phyloP scores from a whole-genome alignment of 64 coral and sea anemone species.

The Acropora yongei region DNA sequence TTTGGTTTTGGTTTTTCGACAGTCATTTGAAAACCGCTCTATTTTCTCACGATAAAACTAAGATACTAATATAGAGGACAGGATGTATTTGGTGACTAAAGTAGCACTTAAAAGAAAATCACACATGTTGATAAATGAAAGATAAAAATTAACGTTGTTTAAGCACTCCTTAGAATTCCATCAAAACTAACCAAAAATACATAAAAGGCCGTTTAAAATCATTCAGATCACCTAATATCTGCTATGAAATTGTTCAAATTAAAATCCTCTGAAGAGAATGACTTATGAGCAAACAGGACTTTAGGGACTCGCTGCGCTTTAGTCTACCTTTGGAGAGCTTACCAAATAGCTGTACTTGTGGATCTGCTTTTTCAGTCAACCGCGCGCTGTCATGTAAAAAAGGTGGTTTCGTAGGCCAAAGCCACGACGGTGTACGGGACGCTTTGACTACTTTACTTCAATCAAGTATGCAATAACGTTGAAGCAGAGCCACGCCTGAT shows the following conservation, averaged over 20 bases:
- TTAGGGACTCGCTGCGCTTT: constrained; percentile 19
- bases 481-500: constrained; percentile 26
- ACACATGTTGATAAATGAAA: too few relatives aligned
- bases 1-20: too few relatives aligned
- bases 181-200: too few relatives aligned
- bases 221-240: not conserved
- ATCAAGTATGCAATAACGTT: constrained; percentile 45
- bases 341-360: constrained; percentile 37
- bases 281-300: constrained; percentile 20
- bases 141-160: too few relatives aligned
- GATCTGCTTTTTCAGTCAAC: constrained; percentile 25
- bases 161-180: too few relatives aligned
- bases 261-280: too few relatives aligned
- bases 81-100: too few relatives aligned
- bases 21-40: too few relatives aligned
- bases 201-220: too few relatives aligned
- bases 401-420: constrained; percentile 23
- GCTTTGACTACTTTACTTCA: constrained; percentile 14
- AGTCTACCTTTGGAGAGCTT: not conserved
- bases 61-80: too few relatives aligned
- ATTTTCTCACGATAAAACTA: too few relatives aligned
- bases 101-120: too few relatives aligned
- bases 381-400: constrained; percentile 31
- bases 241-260: not conserved
- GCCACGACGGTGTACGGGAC: constrained; percentile 4